phyloP scores from a whole-genome alignment of 1,140 invertebrate genomes.

The Bombus fervidus region DNA sequence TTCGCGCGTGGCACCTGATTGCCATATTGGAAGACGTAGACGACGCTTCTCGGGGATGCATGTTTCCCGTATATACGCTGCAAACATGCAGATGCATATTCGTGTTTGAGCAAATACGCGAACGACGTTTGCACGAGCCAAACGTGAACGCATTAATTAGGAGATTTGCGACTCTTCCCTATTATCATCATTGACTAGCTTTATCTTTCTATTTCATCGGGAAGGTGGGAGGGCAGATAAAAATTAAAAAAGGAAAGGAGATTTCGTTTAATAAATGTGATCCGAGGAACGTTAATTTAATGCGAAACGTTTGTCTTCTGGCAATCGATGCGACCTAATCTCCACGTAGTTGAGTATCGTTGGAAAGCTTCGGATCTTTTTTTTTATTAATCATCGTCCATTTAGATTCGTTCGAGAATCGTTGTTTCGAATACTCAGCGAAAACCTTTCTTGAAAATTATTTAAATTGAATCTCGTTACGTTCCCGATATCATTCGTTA shows the following conservation, averaged over 20 bases:
- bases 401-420: too few species aligned
- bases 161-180: neutral
- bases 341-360: neutral
- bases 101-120: neutral
- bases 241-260: neutral
- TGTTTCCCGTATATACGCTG: neutral
- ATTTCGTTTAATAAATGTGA: neutral
- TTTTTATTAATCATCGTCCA: neutral
- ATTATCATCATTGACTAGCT: neutral
- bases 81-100: neutral
- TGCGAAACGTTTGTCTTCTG: neutral
- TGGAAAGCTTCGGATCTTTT: neutral
- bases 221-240: fast-evolving
- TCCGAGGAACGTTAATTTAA: neutral
- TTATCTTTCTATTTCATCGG: neutral
- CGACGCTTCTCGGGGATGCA: neutral
- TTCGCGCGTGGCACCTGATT: conserved; percentile 22
- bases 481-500: neutral
- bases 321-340: conserved; percentile 3
- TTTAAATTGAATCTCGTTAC: neutral
- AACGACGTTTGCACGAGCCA: conserved; percentile 9
- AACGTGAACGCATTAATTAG: conserved; percentile 43
- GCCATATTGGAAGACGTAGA: neutral
- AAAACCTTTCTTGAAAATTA: neutral
- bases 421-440: neutral